Evolutionary conservation across 1,140 invertebrate species (phyloP).

Genomic region (Papilio helenus): DNA sequence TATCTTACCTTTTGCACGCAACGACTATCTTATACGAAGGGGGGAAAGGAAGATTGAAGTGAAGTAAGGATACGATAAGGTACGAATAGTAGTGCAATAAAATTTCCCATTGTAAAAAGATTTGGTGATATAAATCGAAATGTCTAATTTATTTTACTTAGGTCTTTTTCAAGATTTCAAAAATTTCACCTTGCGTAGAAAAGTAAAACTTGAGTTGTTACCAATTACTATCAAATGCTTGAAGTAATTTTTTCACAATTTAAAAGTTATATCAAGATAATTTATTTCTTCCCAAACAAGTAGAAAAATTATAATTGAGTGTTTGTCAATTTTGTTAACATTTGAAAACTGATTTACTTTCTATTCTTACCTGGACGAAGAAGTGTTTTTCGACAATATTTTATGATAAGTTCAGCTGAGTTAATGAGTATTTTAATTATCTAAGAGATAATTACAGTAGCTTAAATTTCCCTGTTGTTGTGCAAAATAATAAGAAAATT

Average conservation of each 20-base stretch:
- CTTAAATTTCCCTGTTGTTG: not conserved
- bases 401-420: not conserved
- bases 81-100: not conserved
- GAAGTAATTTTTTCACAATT: not conserved
- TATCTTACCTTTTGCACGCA: constrained; percentile 49
- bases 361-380: not conserved
- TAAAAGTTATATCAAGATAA: not conserved
- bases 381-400: not conserved
- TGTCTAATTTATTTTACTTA: not conserved
- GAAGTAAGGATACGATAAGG: constrained; percentile 34
- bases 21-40: constrained; percentile 43
- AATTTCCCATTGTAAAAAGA: not conserved
- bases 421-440: constrained; percentile 8
- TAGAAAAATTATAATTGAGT: not conserved
- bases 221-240: constrained; percentile 10
- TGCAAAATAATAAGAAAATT: not conserved
- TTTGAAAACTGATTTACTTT: not conserved
- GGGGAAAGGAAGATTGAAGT: constrained; percentile 43
- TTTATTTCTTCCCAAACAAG: not conserved
- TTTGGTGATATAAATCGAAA: not conserved
- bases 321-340: not conserved
- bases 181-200: constrained; percentile 10
- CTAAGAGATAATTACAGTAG: not conserved
- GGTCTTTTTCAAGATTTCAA: not conserved
- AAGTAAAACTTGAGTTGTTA: constrained; percentile 10